Base-by-base conservation (phyloP, 2,797 vertebrate species). In the Odontamblyopus rebecca region DNA sequence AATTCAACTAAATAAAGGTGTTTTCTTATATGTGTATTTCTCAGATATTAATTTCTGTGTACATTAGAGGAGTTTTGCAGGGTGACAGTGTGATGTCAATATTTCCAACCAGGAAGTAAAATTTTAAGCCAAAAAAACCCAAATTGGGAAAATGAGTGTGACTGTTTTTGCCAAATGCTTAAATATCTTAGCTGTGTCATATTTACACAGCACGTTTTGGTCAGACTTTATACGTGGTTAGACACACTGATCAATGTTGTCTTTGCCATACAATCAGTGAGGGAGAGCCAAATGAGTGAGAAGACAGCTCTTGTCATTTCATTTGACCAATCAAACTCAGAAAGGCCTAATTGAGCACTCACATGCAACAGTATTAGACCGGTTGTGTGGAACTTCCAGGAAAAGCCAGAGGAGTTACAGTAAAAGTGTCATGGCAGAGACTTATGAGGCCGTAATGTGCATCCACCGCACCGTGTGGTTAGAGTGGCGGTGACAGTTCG, bases 381-480 rank as follows among this genome's bases (percentile, higher is more conserved):
- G 41, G 51, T 19, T 48, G 63, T 70, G 77, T 78, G 74, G 70
- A 76, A 85, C 77, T 88, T 90, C 85, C 87, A 85, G 87, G 78
- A 90, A 86, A 54, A 82, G 61, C 56, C 0, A 66, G 71, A 32
- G 57, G 67, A 78, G 72, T 85, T 85, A 85, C 85, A 78, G 85
- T 82, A 86, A 88, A 84, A 67, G 76, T 73, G 71, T 78, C 69
- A 72, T 57, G 68, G 60, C 79, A 11, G 1, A 73, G 74, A 82
- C 75, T 83, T 74, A 72, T 35, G 72, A 76, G 77, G 73, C 68
- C 70, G 69, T 85, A 77, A 86, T 82, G 80, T 82, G 74, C 78
- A 77, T 79, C 76, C 18, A 72, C 79, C 75, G 64, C 78, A 74
- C 69, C n/a, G n/a, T 87, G 88, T 79, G 86, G 83, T 83, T 79